Base-by-base conservation (phyloP, 1,140 invertebrate genomes). In the Trypoxylus dichotomus region DNA sequence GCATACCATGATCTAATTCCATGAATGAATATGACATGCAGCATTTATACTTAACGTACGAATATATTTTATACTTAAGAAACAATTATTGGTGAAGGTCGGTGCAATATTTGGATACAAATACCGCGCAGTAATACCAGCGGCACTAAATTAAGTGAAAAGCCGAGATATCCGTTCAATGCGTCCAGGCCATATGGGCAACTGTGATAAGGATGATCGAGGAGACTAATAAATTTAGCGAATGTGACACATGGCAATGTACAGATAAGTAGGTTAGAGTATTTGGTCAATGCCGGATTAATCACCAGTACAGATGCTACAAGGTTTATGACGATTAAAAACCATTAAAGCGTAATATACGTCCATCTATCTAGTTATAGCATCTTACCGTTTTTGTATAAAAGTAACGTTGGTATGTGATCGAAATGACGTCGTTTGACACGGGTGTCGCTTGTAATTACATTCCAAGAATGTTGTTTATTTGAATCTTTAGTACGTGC, bases 251-350 rank as follows among this genome's bases (percentile, higher is more conserved):
- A 0, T 54, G 47, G n/a, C 47, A 54, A 19, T 54, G 47, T 54
- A 19, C 47, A 19, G 15, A n/a, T 54, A 54, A 54, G 15, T 54
- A 54, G 47, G 47, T 54, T 54, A 54, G 15, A 3, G 47, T 54
- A 54, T 54, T 54, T 54, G 47, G 47, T 54, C 47, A 54, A 54
- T 54, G 47, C 19, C 47, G 47, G 47, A 54, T 54, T 54, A 54
- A 54, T 54, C 47, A 54, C 15, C 19, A 54, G 15, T 19, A 54
- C 47, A 54, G 15, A 54, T 54, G 47, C 47, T n/a, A n/a, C 47
- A 54, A 54, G 47, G n/a, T 54, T 54, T 19, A 2, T 2, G 47
- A 54, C 47, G 19, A 54, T 54, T 54, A 54, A 19, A 54, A 54
- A 54, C 47, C 47, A 54, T 54, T 19, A 54, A 54, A 19, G 15